Conservation (phyloP, 2,888 invertebrate genomes). For the Heliconius sara region DNA sequence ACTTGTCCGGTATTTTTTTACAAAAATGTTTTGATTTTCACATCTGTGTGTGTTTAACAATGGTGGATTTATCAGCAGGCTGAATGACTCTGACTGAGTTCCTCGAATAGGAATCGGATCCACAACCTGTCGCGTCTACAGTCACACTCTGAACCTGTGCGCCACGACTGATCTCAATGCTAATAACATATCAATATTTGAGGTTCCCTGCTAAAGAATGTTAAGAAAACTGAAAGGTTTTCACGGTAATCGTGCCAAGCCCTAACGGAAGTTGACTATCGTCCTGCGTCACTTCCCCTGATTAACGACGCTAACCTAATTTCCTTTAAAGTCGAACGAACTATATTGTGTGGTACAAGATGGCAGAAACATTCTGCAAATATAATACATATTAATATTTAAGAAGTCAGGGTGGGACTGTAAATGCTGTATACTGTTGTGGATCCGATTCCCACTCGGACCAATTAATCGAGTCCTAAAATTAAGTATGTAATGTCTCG, state of each 20-base stretch:
- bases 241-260: constrained; percentile 32
- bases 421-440: neutral
- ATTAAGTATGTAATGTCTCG: no score
- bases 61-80: no score
- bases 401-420: neutral
- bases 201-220: neutral
- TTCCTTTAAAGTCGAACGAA: constrained; percentile 70
- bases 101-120: no score
- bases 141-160: no score
- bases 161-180: neutral
- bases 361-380: neutral
- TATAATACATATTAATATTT: neutral
- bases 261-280: constrained; percentile 32
- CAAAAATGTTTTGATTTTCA: no score
- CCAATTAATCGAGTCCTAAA: no score
- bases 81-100: no score
- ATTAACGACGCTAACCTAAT: constrained; percentile 74
- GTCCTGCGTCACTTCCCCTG: constrained; percentile 68
- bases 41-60: no score
- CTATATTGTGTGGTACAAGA: constrained; percentile 56
- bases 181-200: neutral
- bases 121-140: no score
- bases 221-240: constrained; percentile 35
- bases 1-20: no score
- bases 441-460: neutral